Evolutionary conservation across 2,113 vertebrate species (phyloP).

Genomic region (Fregata magnificens): DNA sequence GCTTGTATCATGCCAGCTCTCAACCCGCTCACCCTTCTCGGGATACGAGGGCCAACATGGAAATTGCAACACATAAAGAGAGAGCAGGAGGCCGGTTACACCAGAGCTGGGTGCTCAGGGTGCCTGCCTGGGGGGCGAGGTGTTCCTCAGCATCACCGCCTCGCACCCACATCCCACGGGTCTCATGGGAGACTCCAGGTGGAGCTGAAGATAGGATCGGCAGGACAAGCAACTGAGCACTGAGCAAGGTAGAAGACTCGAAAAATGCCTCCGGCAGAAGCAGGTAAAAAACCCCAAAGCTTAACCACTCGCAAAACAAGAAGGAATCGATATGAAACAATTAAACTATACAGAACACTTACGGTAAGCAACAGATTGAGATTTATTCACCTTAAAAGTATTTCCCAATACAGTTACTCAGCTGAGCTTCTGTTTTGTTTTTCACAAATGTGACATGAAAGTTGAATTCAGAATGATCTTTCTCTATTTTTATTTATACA

Average conservation of each 20-base stretch:
- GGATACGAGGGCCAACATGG: fast-evolving
- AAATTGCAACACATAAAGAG: fast-evolving
- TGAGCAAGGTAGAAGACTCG: neutral
- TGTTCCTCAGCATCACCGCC: neutral
- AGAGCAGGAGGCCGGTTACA: fast-evolving
- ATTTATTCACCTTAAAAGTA: neutral
- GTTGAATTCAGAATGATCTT: neutral
- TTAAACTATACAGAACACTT: neutral
- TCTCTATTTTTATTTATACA: neutral
- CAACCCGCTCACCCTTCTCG: fast-evolving
- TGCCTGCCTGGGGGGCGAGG: fast-evolving
- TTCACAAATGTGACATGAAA: neutral
- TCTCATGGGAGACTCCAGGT: fast-evolving
- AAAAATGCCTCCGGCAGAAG: neutral
- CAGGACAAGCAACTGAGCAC: neutral
- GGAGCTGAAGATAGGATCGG: neutral
- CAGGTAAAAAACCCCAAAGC: neutral
- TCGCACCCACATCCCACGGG: fast-evolving
- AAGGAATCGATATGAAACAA: neutral
- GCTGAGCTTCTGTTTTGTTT: neutral
- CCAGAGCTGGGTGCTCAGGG: neutral
- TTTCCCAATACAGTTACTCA: neutral
- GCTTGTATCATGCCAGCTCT: neutral
- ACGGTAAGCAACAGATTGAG: neutral
- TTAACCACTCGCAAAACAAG: neutral